Conservation (phyloP, 1,140 invertebrate genomes). For the Micrasema longulum region DNA sequence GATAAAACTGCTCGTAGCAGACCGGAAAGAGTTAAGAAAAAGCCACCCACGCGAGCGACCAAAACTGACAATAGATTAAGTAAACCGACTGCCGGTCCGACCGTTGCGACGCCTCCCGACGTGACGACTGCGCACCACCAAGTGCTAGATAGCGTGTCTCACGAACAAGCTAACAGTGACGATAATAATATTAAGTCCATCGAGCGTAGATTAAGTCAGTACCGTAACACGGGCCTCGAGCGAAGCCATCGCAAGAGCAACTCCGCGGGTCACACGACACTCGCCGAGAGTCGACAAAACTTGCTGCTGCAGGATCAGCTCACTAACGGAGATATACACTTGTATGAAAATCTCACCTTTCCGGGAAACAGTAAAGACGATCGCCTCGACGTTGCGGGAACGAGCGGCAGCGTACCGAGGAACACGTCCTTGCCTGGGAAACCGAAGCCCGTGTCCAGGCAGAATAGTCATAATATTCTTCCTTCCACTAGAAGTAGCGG, state of each 20-base stretch:
- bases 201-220: conserved; percentile 62
- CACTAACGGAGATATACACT: conserved; percentile 58
- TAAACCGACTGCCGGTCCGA: conserved; percentile 48
- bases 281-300: conserved; percentile 65
- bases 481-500: conserved; percentile 2
- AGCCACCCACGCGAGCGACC: conserved; percentile 46
- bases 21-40: conserved; percentile 62
- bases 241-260: conserved; percentile 64
- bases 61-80: conserved; percentile 51
- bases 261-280: conserved; percentile 63
- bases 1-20: conserved; percentile 66
- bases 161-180: conserved; percentile 47
- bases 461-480: conserved; percentile 44
- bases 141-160: conserved; percentile 39
- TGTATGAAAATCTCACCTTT: conserved; percentile 64
- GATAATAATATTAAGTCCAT: conserved; percentile 55
- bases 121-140: conserved; percentile 56
- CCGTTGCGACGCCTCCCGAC: conserved; percentile 58
- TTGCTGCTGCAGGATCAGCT: conserved; percentile 63
- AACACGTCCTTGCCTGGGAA: conserved; percentile 56
- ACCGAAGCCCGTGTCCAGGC: conserved; percentile 27
- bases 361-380: conserved; percentile 57
- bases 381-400: conserved; percentile 53
- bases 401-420: conserved; percentile 65
- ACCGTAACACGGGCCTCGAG: conserved; percentile 58